A percentile compares a stretch with the other conserved stretches of the same genome.
Evolutionary conservation across 1,140 invertebrate genomes (phyloP).

Genomic region (Pentalonia nigronervosa): DNA sequence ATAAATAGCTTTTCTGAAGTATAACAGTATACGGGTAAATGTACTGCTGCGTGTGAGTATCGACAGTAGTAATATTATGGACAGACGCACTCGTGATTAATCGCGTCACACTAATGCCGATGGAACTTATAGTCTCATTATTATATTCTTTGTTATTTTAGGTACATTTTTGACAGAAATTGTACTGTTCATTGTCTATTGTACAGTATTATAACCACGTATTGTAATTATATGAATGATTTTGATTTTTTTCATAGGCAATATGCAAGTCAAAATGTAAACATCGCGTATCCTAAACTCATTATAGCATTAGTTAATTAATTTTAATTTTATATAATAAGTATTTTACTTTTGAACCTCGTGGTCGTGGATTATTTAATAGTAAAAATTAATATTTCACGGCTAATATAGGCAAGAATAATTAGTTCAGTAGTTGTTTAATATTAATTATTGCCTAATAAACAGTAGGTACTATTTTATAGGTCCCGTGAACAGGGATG

Average conservation of each 20-base stretch:
- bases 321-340: too few species aligned
- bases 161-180: too few species aligned
- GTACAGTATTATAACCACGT: background rate
- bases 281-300: background rate
- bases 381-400: background rate
- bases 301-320: background rate
- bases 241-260: background rate
- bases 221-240: background rate
- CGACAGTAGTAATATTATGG: background rate
- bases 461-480: background rate
- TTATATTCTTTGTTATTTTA: too few species aligned
- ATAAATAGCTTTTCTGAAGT: conserved; percentile 43
- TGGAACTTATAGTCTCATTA: background rate
- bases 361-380: background rate
- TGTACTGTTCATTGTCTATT: background rate
- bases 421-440: background rate
- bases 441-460: background rate
- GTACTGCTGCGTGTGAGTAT: background rate
- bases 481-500: too few species aligned
- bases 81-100: background rate
- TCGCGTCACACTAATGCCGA: background rate
- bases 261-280: background rate
- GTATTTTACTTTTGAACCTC: background rate
- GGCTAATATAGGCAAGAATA: background rate
- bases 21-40: background rate